A percentile compares a stretch with the other conserved stretches of the same genome.
These are phyloP conservation scores for Lagria hirta DNA, from an alignment of 2,888 invertebrate species.

Conservation along the genomic window DNA sequence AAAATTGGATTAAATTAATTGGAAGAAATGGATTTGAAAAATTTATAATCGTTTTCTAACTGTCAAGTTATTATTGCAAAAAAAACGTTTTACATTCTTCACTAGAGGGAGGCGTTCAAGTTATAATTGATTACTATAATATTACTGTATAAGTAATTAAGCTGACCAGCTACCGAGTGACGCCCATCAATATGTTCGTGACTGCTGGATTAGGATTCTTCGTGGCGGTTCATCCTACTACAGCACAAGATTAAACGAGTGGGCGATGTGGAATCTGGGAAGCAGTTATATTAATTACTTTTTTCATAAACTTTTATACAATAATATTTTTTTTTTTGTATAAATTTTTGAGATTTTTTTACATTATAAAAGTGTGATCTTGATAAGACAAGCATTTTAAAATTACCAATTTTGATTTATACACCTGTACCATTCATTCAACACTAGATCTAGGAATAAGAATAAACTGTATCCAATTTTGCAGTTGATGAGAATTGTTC, in stretches of 20 bases:
- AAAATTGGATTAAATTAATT: too few relatives aligned
- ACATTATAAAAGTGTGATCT: too few relatives aligned
- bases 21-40: too few relatives aligned
- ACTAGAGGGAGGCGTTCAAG: slow-evolving; percentile 25
- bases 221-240: slow-evolving; percentile 7
- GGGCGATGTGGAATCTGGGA: too few relatives aligned
- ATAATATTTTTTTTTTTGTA: too few relatives aligned
- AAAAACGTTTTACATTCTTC: slow-evolving; percentile 20
- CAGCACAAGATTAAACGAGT: slow-evolving; percentile 30
- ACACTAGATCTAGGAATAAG: slow-evolving; percentile 17
- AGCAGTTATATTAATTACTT: too few relatives aligned
- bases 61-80: slow-evolving; percentile 15
- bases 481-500: slow-evolving; percentile 17
- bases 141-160: slow-evolving; percentile 29
- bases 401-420: too few relatives aligned
- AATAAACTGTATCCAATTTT: slow-evolving; percentile 23
- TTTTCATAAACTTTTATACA: too few relatives aligned
- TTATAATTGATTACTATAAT: slow-evolving; percentile 31
- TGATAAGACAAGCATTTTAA: too few relatives aligned
- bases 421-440: too few relatives aligned
- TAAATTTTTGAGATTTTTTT: too few relatives aligned
- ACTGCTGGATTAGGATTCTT: slow-evolving; percentile 18
- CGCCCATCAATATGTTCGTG: slow-evolving; percentile 26
- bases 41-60: slow-evolving; percentile 18
- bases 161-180: slow-evolving; percentile 26